Base-by-base conservation (phyloP, 1,140 invertebrate genomes). In the Eufriesea mexicana region DNA sequence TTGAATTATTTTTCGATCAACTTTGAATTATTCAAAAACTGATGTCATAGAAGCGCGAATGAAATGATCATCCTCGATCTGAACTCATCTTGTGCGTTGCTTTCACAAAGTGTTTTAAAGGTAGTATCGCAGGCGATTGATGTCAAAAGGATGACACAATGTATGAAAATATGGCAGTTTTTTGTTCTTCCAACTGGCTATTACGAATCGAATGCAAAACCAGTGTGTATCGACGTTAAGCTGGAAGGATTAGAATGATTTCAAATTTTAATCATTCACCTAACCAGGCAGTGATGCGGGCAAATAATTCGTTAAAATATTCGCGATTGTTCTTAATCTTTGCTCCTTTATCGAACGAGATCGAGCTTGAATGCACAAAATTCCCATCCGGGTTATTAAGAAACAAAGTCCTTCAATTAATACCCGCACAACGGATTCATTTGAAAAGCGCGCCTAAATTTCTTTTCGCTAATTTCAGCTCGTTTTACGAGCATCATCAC, bases 121-220 rank as follows among this genome's bases (percentile, higher is more conserved):
- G 20, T 28, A 72, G 49, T 16, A 51, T 51, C 49, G 1, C 12
- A 51, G 12, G 35, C n/a, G 10, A 61, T 25, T 7, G 59, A 25
- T 35, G 35, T 35, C 35, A 35, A 35, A 35, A 35, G 54, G 35
- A 55, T 25, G 67, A 54, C 25, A 59, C 1, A 4, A 9, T 42
- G 23, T 55, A 74, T 0, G 71, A 67, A 57, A 67, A 67, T 82
- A 76, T 73, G 78, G 78, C 78, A 80, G 78, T 80, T 72, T 62
- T 42, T 49, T 61, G 55, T 67, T 79, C 9, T 45, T 12, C 42
- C 42, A 25, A n/a, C 9, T 47, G 25, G 55, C 55, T 35, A 51
- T 23, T 28, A 54, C 47, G 14, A 79, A 35, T 68, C n/a, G 57
- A 62, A 59, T 9, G 42, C 54, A 25, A 57, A 45, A n/a, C 54